A percentile compares a stretch with the other conserved stretches of the same genome.
Conservation (phyloP, 2,888 invertebrate genomes). For the Acanthosepion lycidas region DNA sequence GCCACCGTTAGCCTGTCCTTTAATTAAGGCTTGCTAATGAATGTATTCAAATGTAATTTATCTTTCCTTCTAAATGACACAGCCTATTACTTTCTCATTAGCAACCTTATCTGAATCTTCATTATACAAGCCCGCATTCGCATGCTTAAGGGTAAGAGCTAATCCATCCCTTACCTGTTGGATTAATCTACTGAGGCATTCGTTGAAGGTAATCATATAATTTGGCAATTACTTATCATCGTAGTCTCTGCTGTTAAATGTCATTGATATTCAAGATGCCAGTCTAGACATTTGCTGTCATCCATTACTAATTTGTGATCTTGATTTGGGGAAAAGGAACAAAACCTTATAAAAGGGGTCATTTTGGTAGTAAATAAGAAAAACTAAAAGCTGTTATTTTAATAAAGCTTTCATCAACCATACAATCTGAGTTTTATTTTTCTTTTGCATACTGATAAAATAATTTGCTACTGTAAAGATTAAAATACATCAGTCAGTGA, state of each 20-base stretch:
- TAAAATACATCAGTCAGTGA: too few relatives aligned
- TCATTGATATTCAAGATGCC: not conserved
- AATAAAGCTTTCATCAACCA: too few relatives aligned
- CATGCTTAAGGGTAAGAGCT: not conserved
- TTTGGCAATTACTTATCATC: slow-evolving; percentile 1
- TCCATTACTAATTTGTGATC: not conserved
- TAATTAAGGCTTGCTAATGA: slow-evolving; percentile 2
- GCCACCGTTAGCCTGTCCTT: not conserved
- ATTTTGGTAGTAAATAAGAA: not conserved
- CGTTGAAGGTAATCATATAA: not conserved
- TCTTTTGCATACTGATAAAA: too few relatives aligned
- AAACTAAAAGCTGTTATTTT: too few relatives aligned
- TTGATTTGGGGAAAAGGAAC: not conserved
- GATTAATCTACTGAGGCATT: not conserved
- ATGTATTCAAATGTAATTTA: slow-evolving; percentile 12
- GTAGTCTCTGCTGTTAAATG: not conserved
- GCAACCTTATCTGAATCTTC: not conserved
- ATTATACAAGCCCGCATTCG: not conserved
- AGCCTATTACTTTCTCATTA: slow-evolving; percentile 20
- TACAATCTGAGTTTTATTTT: too few relatives aligned
- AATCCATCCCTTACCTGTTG: not conserved
- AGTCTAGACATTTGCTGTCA: too few relatives aligned
- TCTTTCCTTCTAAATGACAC: not conserved
- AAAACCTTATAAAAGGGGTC: too few relatives aligned
- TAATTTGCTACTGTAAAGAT: too few relatives aligned